These are phyloP conservation scores for Drosophila setosimentum DNA, from an alignment of 2,888 invertebrate species.

Conservation along the genomic window DNA sequence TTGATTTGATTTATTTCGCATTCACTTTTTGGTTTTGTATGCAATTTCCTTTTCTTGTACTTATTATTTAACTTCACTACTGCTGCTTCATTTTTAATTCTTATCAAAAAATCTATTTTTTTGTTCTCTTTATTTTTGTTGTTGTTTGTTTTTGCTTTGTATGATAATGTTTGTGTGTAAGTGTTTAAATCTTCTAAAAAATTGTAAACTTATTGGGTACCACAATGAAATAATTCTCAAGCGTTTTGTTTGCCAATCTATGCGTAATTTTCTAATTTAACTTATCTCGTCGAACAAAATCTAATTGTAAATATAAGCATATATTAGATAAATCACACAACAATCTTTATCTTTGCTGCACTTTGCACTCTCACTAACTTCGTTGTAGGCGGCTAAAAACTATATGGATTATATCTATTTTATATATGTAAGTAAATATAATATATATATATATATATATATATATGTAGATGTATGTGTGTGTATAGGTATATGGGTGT, in stretches of 20 bases:
- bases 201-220: slow-evolving; percentile 55
- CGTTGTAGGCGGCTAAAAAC: slow-evolving; percentile 73
- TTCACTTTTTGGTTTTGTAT: slow-evolving; percentile 22
- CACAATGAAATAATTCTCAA: slow-evolving; percentile 69
- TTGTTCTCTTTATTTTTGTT: too few relatives aligned
- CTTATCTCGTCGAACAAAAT: slow-evolving; percentile 45
- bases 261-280: slow-evolving; percentile 53
- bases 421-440: slow-evolving; percentile 60
- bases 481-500: slow-evolving; percentile 23
- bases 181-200: slow-evolving; percentile 45
- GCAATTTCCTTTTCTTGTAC: slow-evolving; percentile 17
- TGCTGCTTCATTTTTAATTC: slow-evolving; percentile 40
- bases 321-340: slow-evolving; percentile 72
- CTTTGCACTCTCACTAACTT: slow-evolving; percentile 66
- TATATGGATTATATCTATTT: slow-evolving; percentile 47
- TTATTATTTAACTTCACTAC: slow-evolving; percentile 26
- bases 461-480: slow-evolving; percentile 51
- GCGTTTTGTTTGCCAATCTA: slow-evolving; percentile 60
- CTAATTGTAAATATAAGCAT: slow-evolving; percentile 64
- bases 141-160: slow-evolving; percentile 31
- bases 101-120: slow-evolving; percentile 66
- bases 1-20: slow-evolving; percentile 59
- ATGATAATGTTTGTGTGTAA: slow-evolving; percentile 38
- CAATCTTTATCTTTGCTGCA: slow-evolving; percentile 56
- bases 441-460: slow-evolving; percentile 32